Evolutionary conservation across 2,888 invertebrate species (phyloP), one percentile per base, ranked within the genome.

Genomic region (Hirtodrosophila trivittata): DNA sequence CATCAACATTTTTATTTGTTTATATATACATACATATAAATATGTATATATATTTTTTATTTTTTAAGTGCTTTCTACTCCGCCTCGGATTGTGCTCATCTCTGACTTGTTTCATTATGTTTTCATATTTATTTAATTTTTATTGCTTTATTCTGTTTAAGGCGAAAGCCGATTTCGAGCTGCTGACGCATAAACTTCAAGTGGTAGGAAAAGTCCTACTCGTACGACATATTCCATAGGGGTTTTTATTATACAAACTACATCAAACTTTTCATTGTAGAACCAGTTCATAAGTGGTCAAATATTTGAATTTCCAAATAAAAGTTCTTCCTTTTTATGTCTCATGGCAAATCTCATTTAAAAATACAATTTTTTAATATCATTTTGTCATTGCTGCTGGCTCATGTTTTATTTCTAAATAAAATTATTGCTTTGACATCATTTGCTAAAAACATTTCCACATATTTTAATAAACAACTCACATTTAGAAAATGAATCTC

Each of bases 1-100:
- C 85, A 77, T 77, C 85, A 75, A 54, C 43, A 68, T 35, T 67
- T 47, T 39, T 8, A 14, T 43, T 45, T 38, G 43, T 14, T 16
- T 46, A 41, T 38, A 51, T 51, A 37, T 47, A 52, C 52, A 39
- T 35, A 41, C 16, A 39, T 62, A 39, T 35, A 41, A n/a, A 39
- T 62, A 35, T 43, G 18, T 21, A 21, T 21, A 21, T 21, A 21
- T n/a, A n/a, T n/a, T n/a, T n/a, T 21, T 21, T 21, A 10, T 32
- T 9, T 32, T 57, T 47, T 21, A 10, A 21, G 32, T 12, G 8
- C 8, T 35, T 33, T 33, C n/a, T n/a, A 2, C 18, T 9, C 38
- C 21, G 38, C 13, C 37, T 33, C 38, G 28, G 6, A 10, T 9
- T 26, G 47, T 57, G 41, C 41, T 45, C 50, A 32, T 38, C 39